Evolutionary conservation across 2,888 invertebrate genomes (phyloP), one percentile per base, ranked within the genome.

Genomic region (Agonopterix subpropinquella): DNA sequence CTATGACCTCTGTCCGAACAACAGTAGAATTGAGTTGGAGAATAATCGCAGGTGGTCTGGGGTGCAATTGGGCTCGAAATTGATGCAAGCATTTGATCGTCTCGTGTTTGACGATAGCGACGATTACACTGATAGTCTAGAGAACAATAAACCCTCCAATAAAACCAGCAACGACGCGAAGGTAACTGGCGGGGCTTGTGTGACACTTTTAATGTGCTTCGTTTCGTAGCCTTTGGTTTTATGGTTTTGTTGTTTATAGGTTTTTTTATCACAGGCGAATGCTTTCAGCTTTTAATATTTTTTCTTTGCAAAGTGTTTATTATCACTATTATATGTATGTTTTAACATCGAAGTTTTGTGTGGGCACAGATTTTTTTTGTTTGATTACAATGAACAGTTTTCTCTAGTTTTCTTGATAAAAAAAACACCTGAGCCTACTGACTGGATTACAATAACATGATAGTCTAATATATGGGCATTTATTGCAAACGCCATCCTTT

Each of bases 121-220:
- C 60, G 93, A 93, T 73, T 94, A 94, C 69, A 92, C 93, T 8
- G 94, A 94, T 78, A 94, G 94, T 75, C 84, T 94, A 59, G 93
- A 93, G 77, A 91, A 90, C 71, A 89, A 90, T 65, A 86, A 82
- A 64, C 76, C 80, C 74, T 59, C 77, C 59, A 72, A 76, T 67
- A 85, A 83, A 69, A 89, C 91, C 62, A 92, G 91, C 61, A 77
- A 67, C 70, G 84, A 87, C 55, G 67, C 67, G 68, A 88, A 88
- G 87, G 88, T 87, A 88, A 86, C 70, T 67, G 55, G 70, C 72
- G 73, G 75, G 70, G 64, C 67, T 70, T 61, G 65, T 73, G 70
- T 65, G 61, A 52, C 47, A 45, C 54, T 54, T 57, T 28, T 50
- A 58, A 59, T 67, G 64, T 62, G 68, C 67, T 70, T 68, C 57